Percentiles rank a stretch among this genome's conserved stretches.
Conservation (phyloP, 2,888 invertebrate species). For the Drosophila mayaguana region DNA sequence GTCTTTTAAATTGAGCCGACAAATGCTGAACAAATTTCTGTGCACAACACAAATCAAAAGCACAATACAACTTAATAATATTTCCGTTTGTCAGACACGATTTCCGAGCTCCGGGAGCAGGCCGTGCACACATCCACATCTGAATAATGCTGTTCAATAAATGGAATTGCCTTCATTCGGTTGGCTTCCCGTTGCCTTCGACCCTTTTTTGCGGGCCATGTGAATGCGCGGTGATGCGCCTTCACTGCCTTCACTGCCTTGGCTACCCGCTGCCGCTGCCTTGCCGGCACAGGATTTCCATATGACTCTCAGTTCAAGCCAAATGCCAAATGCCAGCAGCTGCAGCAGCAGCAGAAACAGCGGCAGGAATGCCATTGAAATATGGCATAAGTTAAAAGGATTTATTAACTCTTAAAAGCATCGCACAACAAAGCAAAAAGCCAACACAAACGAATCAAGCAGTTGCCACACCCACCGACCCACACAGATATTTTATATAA, state of each 20-base stretch:
- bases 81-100: slow-evolving; percentile 47
- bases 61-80: slow-evolving; percentile 73
- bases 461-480: slow-evolving; percentile 12
- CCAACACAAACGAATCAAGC: slow-evolving; percentile 39
- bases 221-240: slow-evolving; percentile 23
- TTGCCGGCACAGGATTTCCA: slow-evolving; percentile 49
- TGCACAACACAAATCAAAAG: slow-evolving; percentile 69
- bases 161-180: slow-evolving; percentile 72
- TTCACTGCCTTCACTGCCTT: too few relatives aligned
- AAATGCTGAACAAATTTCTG: slow-evolving; percentile 57
- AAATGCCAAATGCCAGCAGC: slow-evolving; percentile 48
- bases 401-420: slow-evolving; percentile 80
- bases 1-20: slow-evolving; percentile 25
- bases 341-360: slow-evolving; percentile 28
- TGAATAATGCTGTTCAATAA: slow-evolving; percentile 77
- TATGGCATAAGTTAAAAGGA: slow-evolving; percentile 80
- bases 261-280: slow-evolving; percentile 3
- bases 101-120: slow-evolving; percentile 14
- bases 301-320: slow-evolving; percentile 55
- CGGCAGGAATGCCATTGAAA: slow-evolving; percentile 62
- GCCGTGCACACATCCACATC: slow-evolving; percentile 42
- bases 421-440: slow-evolving; percentile 69
- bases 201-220: slow-evolving; percentile 39
- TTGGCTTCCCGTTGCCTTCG: slow-evolving; percentile 44
- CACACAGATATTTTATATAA: slow-evolving; percentile 21